Base-by-base conservation (phyloP, 2,797 vertebrate genomes). In the Sebastes cheni region DNA sequence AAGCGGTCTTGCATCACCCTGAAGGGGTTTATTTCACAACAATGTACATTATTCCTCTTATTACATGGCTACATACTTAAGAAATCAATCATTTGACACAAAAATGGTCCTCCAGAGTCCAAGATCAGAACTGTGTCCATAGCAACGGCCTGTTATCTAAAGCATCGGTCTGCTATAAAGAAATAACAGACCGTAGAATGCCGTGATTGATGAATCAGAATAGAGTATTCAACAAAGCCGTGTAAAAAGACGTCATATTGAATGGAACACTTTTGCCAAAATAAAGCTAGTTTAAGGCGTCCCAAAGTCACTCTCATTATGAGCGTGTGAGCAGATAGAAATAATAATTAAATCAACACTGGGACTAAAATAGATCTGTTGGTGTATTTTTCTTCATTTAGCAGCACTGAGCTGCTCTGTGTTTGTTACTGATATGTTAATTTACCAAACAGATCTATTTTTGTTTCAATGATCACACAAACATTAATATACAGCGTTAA, bases 371-470 rank as follows among this genome's bases (percentile, higher is more conserved):
- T 82, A 88, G 86, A 75, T 79, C 65, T 22, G 61, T 52, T 68
- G 61, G 62, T 64, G 67, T 74, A 4, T 86, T 82, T 70, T 52
- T 64, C 36, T 58, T 80, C 60, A 77, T 82, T 79, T 30, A 85
- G 58, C 77, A 61, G 70, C 59, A 46, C 59, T 6, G 30, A 71
- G 79, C 72, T 3, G 71, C 67, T 74, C 22, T 58, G 52, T 61
- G 68, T 77, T 85, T 80, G 56, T 79, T 46, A n/a, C 22, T 67
- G 46, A 82, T 75, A 27, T 81, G 83, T 61, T 81, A 42, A 86
- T 87, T 72, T 66, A 54, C 27, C 56, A 73, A 3, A 50, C 34
- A 50, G 25, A 69, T 79, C 36, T 39, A 88, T 86, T 88, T 89
- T 72, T 74, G 72, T 52, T 67, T 78, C 61, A 8, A 23, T 18